These are phyloP conservation scores for Myiothlypis chrysogaster DNA, from an alignment of 2,797 vertebrate genomes.

Conservation along the genomic window DNA sequence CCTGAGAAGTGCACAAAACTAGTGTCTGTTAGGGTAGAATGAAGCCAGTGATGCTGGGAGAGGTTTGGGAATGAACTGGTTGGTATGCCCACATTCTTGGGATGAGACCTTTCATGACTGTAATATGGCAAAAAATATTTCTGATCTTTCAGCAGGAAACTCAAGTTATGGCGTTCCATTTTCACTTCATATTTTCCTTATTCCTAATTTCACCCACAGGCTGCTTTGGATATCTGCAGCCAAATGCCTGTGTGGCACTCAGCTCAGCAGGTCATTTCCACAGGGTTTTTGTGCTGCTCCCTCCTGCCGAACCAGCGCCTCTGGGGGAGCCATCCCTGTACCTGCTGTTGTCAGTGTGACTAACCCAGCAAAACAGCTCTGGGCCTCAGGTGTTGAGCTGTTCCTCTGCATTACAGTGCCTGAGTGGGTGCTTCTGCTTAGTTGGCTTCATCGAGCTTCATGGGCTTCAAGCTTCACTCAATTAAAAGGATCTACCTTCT, in stretches of 20 bases:
- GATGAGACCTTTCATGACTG: not conserved
- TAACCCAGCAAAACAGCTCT: not conserved
- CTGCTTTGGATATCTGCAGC: not conserved
- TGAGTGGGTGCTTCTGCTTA: not conserved
- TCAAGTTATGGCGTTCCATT: not conserved
- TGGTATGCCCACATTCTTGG: not conserved
- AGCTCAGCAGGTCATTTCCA: rapidly evolving
- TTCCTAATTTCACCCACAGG: not conserved
- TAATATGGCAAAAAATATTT: rapidly evolving
- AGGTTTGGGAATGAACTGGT: not conserved
- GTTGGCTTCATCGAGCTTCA: not conserved
- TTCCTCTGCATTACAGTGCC: not conserved
- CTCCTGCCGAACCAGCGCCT: not conserved
- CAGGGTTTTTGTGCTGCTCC: not conserved
- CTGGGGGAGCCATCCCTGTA: not conserved
- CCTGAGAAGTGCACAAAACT: not conserved
- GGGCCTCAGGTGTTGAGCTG: not conserved
- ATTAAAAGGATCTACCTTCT: not conserved
- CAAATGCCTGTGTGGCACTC: not conserved
- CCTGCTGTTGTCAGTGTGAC: not conserved
- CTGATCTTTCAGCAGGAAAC: not conserved
- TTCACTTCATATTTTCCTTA: not conserved
- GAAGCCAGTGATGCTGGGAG: not conserved
- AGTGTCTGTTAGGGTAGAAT: not conserved
- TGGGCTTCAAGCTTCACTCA: not conserved